Conservation (phyloP, 2,888 invertebrate genomes). For the Melanostoma mellinum region DNA sequence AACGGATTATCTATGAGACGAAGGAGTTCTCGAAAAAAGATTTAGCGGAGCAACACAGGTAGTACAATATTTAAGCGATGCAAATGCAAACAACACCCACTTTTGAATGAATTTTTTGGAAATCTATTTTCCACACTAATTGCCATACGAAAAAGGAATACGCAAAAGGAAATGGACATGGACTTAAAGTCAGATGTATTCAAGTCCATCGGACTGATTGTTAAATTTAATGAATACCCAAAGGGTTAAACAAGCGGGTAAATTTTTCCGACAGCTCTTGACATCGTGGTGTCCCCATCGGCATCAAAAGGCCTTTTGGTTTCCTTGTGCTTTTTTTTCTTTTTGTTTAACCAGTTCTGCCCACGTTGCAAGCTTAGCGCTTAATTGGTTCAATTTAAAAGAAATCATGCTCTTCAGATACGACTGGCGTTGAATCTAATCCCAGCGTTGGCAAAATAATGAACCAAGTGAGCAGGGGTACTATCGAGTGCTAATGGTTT, state of each 20-base stretch:
- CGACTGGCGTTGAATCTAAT: slow-evolving; percentile 61
- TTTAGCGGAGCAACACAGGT: slow-evolving; percentile 44
- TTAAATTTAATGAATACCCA: slow-evolving; percentile 68
- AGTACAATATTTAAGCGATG: slow-evolving; percentile 36
- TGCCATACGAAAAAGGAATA: slow-evolving; percentile 37
- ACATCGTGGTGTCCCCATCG: slow-evolving; percentile 63
- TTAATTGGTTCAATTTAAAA: slow-evolving; percentile 72
- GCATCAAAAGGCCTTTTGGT: slow-evolving; percentile 36
- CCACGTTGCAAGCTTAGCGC: slow-evolving; percentile 61
- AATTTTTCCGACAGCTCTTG: slow-evolving; percentile 63
- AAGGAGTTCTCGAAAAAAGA: slow-evolving; percentile 37
- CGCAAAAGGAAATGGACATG: background rate
- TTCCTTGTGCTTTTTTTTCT: slow-evolving; percentile 24
- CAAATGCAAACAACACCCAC: slow-evolving; percentile 55
- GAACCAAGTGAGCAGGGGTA: slow-evolving; percentile 42
- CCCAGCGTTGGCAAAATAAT: slow-evolving; percentile 72
- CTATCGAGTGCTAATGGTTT: slow-evolving; percentile 59
- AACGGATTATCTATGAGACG: slow-evolving; percentile 58
- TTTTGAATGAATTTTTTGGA: slow-evolving; percentile 12
- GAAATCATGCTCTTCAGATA: slow-evolving; percentile 70
- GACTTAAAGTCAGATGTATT: slow-evolving; percentile 4
- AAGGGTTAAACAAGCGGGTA: slow-evolving; percentile 66
- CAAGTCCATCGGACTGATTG: slow-evolving; percentile 56
- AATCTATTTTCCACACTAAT: slow-evolving; percentile 59
- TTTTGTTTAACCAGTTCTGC: slow-evolving; percentile 45